phyloP scores from a whole-genome alignment of 2,797 vertebrate species.

The Oreochromis mossambicus region DNA sequence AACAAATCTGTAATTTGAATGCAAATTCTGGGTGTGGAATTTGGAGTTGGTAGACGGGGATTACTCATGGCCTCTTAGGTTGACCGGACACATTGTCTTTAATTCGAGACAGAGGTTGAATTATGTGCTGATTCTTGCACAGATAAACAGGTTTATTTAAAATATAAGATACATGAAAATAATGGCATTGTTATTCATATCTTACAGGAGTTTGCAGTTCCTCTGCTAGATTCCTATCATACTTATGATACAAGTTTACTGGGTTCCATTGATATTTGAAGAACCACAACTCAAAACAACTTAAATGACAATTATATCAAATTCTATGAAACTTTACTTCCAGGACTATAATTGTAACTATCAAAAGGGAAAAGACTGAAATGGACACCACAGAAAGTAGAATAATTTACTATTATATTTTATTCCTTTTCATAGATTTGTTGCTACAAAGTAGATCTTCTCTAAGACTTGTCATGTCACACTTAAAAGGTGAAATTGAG shows the following conservation, averaged over 20 bases:
- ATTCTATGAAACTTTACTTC: background rate
- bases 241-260: background rate
- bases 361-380: background rate
- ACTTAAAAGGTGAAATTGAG: background rate
- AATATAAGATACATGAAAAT: background rate
- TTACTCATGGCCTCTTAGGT: background rate
- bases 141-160: background rate
- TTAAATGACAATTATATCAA: background rate
- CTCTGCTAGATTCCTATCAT: background rate
- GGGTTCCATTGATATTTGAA: background rate
- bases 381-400: background rate
- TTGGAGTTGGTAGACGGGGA: background rate
- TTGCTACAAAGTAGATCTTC: background rate
- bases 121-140: background rate
- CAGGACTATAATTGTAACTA: background rate
- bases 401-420: background rate
- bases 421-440: background rate
- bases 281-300: background rate
- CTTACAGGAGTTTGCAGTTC: background rate
- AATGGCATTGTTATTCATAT: background rate
- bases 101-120: constrained; percentile 17
- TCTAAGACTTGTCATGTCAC: background rate
- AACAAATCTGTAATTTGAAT: constrained; percentile 43
- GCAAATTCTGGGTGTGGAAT: constrained; percentile 22
- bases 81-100: constrained; percentile 1